These are phyloP conservation scores for Limnothrissa miodon DNA, from an alignment of 2,113 vertebrate genomes.

Conservation along the genomic window DNA sequence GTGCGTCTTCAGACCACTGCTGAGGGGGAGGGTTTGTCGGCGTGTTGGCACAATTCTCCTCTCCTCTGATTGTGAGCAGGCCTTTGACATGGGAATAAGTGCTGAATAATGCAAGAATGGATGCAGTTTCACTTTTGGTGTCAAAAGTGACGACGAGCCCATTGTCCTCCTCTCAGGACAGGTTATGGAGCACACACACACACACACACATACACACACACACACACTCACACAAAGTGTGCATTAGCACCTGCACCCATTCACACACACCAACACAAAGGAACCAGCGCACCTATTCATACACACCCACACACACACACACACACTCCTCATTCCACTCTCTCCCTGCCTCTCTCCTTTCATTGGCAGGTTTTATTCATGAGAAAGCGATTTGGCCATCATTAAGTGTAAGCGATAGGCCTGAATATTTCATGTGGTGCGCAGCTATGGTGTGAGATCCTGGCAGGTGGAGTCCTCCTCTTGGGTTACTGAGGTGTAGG, in stretches of 20 bases:
- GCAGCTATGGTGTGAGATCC: conserved; percentile 48
- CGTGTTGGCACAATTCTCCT: neutral
- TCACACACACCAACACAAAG: conserved; percentile 2
- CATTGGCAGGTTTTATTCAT: conserved; percentile 44
- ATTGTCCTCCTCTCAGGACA: neutral
- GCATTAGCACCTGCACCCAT: neutral
- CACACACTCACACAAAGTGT: neutral
- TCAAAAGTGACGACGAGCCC: neutral
- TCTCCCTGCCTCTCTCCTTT: conserved; percentile 42
- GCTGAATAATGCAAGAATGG: neutral
- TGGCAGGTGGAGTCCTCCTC: conserved; percentile 46
- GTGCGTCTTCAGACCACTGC: neutral
- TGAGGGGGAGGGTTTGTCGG: neutral
- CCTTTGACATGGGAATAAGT: neutral
- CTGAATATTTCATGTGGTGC: conserved; percentile 45
- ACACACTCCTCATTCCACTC: neutral
- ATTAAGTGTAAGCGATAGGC: conserved; percentile 48
- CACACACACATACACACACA: neutral
- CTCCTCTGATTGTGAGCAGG: neutral
- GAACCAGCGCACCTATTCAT: no score
- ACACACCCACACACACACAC: no score
- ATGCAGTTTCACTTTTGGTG: conserved; percentile 19
- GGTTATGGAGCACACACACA: neutral
- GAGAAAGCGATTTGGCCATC: conserved; percentile 48
- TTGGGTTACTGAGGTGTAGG: conserved; percentile 50